phyloP scores from a whole-genome alignment of 2,113 vertebrate species.

The Brachionichthys hirsutus region DNA sequence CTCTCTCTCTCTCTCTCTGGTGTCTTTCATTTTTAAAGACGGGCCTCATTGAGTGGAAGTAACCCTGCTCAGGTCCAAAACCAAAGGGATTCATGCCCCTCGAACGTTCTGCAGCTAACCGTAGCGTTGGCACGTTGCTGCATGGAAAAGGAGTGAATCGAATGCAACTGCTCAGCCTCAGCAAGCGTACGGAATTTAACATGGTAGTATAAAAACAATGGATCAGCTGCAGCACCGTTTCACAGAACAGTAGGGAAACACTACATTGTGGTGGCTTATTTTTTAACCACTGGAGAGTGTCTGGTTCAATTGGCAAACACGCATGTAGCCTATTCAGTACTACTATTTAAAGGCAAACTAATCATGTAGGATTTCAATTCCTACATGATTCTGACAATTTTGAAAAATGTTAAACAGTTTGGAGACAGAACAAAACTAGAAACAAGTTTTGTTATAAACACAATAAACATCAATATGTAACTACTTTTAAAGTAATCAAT shows the following conservation, averaged over 20 bases:
- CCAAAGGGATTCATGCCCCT: constrained; percentile 65
- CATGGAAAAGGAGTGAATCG: constrained; percentile 69
- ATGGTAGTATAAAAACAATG: constrained; percentile 42
- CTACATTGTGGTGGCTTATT: neutral
- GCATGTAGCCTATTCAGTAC: no score
- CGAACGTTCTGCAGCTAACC: constrained; percentile 56
- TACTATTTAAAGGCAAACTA: no score
- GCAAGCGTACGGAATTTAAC: constrained; percentile 14
- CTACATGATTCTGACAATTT: no score
- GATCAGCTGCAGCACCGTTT: constrained; percentile 39
- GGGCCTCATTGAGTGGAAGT: constrained; percentile 65
- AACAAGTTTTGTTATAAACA: no score
- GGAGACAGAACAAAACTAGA: no score
- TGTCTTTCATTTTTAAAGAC: constrained; percentile 47
- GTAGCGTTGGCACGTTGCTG: constrained; percentile 39
- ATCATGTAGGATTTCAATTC: no score
- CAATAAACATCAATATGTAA: no score
- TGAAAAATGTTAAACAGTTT: no score
- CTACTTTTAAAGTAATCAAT: no score
- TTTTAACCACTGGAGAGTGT: no score
- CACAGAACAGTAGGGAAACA: constrained; percentile 34
- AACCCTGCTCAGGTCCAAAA: constrained; percentile 55
- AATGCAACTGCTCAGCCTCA: constrained; percentile 52
- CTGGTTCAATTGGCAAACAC: no score
- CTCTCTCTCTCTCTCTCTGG: constrained; percentile 39